phyloP scores from a whole-genome alignment of 2,113 vertebrate species.

The Corythornis madagascariensis region DNA sequence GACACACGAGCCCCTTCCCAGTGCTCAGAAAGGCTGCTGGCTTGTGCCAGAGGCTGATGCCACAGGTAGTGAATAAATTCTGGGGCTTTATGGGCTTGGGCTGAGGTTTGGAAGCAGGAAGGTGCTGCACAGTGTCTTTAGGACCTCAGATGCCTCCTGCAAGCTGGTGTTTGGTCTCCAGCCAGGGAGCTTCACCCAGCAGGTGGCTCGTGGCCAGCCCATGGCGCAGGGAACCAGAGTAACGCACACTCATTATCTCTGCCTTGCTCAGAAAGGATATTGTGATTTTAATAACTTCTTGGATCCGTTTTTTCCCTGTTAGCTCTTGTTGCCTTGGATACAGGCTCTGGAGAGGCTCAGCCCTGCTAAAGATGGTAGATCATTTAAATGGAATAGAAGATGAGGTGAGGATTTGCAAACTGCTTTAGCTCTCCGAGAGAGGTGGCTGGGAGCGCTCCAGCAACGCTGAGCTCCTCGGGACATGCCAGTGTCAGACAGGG shows the following conservation, averaged over 20 bases:
- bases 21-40: fast-evolving
- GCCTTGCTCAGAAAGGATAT: slow-evolving; percentile 61
- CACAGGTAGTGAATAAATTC: background rate
- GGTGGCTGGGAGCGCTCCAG: slow-evolving; percentile 1
- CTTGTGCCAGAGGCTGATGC: background rate
- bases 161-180: background rate
- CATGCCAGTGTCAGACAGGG: background rate
- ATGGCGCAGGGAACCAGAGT: background rate
- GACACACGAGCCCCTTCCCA: background rate
- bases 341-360: slow-evolving; percentile 66
- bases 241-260: slow-evolving; percentile 29
- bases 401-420: slow-evolving; percentile 62
- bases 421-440: background rate
- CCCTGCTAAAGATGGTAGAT: slow-evolving; percentile 70
- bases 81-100: background rate
- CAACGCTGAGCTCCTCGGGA: background rate
- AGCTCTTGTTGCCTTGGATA: slow-evolving; percentile 69
- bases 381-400: slow-evolving; percentile 67
- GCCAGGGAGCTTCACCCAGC: slow-evolving; percentile 46
- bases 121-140: background rate
- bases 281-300: slow-evolving; percentile 70
- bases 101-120: background rate
- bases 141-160: background rate
- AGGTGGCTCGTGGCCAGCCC: slow-evolving; percentile 25
- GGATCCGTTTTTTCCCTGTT: slow-evolving; percentile 57